Percentiles rank a stretch among this genome's conserved stretches.
Evolutionary conservation across 1,140 invertebrate species (phyloP).

Genomic region (Aricia agestis): DNA sequence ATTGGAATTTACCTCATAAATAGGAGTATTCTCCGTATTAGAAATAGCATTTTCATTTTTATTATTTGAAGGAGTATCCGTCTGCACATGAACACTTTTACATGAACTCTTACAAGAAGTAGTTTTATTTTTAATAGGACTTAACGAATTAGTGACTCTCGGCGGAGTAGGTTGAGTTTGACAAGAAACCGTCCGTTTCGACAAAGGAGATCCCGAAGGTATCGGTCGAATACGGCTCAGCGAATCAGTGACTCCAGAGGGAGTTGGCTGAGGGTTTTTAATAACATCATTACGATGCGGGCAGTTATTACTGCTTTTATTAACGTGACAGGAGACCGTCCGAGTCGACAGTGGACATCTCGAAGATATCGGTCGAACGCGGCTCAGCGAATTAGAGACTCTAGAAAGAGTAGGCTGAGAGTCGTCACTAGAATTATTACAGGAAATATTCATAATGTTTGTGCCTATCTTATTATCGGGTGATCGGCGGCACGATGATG

Average conservation of each 20-base stretch:
- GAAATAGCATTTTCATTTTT: too few relatives aligned
- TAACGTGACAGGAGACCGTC: conserved; percentile 4
- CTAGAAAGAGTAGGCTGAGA: background rate
- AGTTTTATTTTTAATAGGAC: too few relatives aligned
- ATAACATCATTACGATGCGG: background rate
- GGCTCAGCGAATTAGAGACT: conserved; percentile 4
- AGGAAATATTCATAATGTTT: background rate
- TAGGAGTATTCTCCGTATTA: too few relatives aligned
- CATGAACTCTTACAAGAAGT: too few relatives aligned
- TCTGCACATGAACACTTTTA: too few relatives aligned
- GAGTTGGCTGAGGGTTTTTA: background rate
- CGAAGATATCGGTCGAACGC: conserved; percentile 6
- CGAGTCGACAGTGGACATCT: conserved; percentile 4
- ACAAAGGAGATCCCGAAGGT: background rate
- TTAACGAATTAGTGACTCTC: too few relatives aligned
- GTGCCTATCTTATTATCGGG: background rate
- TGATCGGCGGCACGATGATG: background rate
- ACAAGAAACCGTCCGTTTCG: too few relatives aligned
- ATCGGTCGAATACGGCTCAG: conserved; percentile 2
- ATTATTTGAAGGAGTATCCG: too few relatives aligned
- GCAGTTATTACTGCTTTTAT: background rate
- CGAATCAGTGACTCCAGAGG: conserved; percentile 1
- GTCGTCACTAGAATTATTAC: too few relatives aligned
- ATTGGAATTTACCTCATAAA: too few relatives aligned
- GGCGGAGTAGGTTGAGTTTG: too few relatives aligned